phyloP scores from a whole-genome alignment of 1,140 invertebrate species.

The Drepana arcuata region DNA sequence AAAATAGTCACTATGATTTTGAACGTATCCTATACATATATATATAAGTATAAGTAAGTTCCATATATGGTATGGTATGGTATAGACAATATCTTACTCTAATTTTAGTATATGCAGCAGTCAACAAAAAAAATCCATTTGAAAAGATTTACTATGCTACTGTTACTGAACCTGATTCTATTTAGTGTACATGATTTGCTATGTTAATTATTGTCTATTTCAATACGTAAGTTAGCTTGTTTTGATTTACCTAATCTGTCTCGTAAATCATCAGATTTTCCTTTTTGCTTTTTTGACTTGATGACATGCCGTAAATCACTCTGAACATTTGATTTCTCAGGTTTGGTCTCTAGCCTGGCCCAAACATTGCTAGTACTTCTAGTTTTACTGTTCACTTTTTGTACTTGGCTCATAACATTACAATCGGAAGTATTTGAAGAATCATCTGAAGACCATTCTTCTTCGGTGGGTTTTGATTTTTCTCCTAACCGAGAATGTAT shows the following conservation, averaged over 20 bases:
- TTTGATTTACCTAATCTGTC: slow-evolving; percentile 52
- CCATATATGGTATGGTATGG: too few relatives aligned
- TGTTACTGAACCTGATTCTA: too few relatives aligned
- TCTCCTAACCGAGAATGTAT: slow-evolving; percentile 45
- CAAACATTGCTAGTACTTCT: slow-evolving; percentile 64
- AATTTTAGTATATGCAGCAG: too few relatives aligned
- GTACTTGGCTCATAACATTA: slow-evolving; percentile 51
- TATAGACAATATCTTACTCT: too few relatives aligned
- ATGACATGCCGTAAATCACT: slow-evolving; percentile 53
- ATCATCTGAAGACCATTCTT: slow-evolving; percentile 27
- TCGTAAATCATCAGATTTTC: slow-evolving; percentile 44
- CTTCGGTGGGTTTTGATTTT: slow-evolving; percentile 23
- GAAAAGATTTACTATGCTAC: too few relatives aligned
- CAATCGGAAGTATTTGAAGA: slow-evolving; percentile 31
- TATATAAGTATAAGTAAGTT: too few relatives aligned
- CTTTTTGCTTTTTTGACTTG: slow-evolving; percentile 40
- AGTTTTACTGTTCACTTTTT: slow-evolving; percentile 37
- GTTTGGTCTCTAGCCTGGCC: slow-evolving; percentile 69
- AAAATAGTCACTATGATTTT: too few relatives aligned
- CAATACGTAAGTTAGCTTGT: slow-evolving; percentile 61
- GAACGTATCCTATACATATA: too few relatives aligned
- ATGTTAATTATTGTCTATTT: slow-evolving; percentile 61
- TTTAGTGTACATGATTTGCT: too few relatives aligned
- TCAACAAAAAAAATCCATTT: too few relatives aligned
- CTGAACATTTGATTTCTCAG: slow-evolving; percentile 15